Evolutionary conservation across 2,888 invertebrate genomes (phyloP), one percentile per base, ranked within the genome.

Genomic region (Podabrus alpinus): DNA sequence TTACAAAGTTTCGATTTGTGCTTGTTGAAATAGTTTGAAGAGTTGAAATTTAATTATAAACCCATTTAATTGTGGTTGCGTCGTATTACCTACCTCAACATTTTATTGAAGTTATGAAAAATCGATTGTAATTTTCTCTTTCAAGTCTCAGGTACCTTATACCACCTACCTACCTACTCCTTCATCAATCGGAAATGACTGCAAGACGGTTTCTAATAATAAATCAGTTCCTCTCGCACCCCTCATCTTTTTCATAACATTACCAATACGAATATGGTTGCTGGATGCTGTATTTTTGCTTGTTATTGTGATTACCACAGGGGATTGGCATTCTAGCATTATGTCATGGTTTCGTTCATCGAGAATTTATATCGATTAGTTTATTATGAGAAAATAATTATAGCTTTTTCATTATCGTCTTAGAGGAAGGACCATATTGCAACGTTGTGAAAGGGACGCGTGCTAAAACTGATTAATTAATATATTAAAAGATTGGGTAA

Each of bases 101-200:
- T 45, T 45, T 45, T 45, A 45, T 45, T 45, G 5, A 45, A 45
- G n/a, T 45, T 45, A 45, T 19, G 66, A 67, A 68, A 45, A 72
- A 72, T 72, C 72, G 72, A 79, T 78, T 71, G 17, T 61, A 71
- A 73, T 62, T 72, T 72, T 70, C 73, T 45, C 69, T 45, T n/a
- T 45, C 59, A 76, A 74, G 77, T 78, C 77, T 74, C 79, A 80
- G 80, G 77, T 81, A 79, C 62, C 62, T 62, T 17, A n/a, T n/a
- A n/a, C n/a, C n/a, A 17, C n/a, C 61, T 17, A 62, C 62, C 62
- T 62, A 62, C 62, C 62, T 67, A 66, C 73, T 80, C 79, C 77
- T 82, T 81, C 81, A 80, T 81, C 82, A 83, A 82, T 83, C 83
- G 84, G 84, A 84, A 83, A 83, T 84, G 80, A 83, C 80, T 78